Base-by-base conservation (phyloP, 92 coral and sea anemone species). In the Hydrozoanthus gracilis region DNA sequence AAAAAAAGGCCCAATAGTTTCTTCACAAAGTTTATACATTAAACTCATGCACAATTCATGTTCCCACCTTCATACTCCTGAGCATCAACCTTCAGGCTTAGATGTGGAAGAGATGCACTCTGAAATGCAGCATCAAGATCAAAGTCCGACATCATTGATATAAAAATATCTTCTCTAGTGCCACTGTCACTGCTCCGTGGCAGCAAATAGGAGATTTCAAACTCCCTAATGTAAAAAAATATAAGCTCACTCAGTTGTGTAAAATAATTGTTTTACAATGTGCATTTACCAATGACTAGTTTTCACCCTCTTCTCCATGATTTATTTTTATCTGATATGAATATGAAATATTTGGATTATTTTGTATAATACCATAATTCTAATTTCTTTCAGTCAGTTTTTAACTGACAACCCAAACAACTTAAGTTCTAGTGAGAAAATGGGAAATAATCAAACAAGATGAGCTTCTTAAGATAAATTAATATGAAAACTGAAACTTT, bases 121-220 rank as follows among this genome's bases (percentile, higher is more conserved):
- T 92, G 93, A 76, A 92, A 93, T 13, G 98, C 99, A 46, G 99
- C 99, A 89, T 96, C 97, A 48, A 96, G 92, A 64, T 96, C 98
- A 86, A 95, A 91, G 88, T 96, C 98, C 16, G 99, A 96, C 68
- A 96, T 92, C 82, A 96, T 85, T 1, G 96, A 92, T 58, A 96
- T 86, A 72, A 86, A 91, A 15, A 96, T 94, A 17, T 90, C 92
- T 11, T 92, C 92, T 44, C 95, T 87, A 76, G 83, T 91, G 10
- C 97, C 98, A 76, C 87, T 87, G 71, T 91, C 94, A 50, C 51
- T 12, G 13, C 94, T 80, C 69, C 90, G 92, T 13, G 99, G 98
- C 15, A 95, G 93, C 83, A 89, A 92, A 56, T 96, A 93, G 44
- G 98, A 96, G 67, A 96, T 95, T 77, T 96, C 98, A 89, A 96